Base-by-base conservation (phyloP, 2,888 invertebrate genomes). In the Agelastica alni region DNA sequence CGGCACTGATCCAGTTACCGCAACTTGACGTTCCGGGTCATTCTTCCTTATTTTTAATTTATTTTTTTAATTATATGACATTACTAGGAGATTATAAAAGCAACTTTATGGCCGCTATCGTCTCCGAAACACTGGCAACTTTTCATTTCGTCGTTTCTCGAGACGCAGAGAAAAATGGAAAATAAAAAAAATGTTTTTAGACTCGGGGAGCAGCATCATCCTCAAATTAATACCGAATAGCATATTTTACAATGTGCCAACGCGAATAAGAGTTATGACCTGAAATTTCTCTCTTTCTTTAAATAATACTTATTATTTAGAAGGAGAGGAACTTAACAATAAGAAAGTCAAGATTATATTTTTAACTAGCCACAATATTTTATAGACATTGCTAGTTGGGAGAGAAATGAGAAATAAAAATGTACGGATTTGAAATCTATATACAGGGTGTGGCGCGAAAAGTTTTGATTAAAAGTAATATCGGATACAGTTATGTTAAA, bases 21-120 rank as follows among this genome's bases (percentile, higher is more conserved):
- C 48, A 39, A 48, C 39, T 48, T 39, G 39, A 39, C 31, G 39
- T 39, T 48, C 17, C 39, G 16, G 48, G 48, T 48, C 41, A 31
- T 36, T 48, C 39, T 39, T 28, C 12, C 14, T 20, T 20, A 31
- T 48, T 48, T 48, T 48, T 48, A 48, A 48, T 48, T 48, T 48
- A 48, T 48, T 53, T 52, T 52, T 49, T 56, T 56, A 56, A 56
- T 56, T 56, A 56, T 52, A 49, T 53, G 28, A 42, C 39, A 49
- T 53, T 56, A 53, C 52, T 16, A 26, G 14, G 20, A 49, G 52
- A 53, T 56, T 56, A 48, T 56, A 34, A 52, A 45, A 44, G 32
- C 52, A 41, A 39, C 45, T 56, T 56, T 49, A 49, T 43, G 44
- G 45, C 49, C 30, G 44, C 39, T 37, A 44, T 39, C 55, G 37